Evolutionary conservation across 2,888 invertebrate species (phyloP), one percentile per base, ranked within the genome.

Genomic region (Hirtodrosophila cameraria): DNA sequence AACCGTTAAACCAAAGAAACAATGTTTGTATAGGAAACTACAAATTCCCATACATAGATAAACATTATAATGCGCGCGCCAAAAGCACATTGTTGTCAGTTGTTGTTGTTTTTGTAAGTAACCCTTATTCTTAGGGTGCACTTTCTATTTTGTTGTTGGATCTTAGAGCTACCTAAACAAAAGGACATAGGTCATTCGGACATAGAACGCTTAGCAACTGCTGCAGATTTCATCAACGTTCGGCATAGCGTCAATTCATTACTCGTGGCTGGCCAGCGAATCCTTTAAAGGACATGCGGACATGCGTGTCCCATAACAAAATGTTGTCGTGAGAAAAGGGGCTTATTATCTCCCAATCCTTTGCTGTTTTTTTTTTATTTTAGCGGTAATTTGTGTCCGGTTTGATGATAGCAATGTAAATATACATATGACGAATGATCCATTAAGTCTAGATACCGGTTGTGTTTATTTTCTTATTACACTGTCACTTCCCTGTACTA

Each of bases 281-380:
- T 80, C 78, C 70, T 60, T 62, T 74, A 79, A 42, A 59, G 69
- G 75, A 57, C 60, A 64, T 38, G 52, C 18, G 69, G 75, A 57
- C 60, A 64, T 38, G 52, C 18, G 27, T 30, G 35, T 35, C 41
- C 48, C 52, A 39, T 38, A 46, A 52, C 53, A 59, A 68, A 64
- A 43, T 38, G 61, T 52, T 61, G n/a, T 58, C 81, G 82, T 77
- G 82, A 77, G 77, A 77, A 77, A 81, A 67, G 54, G 54, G 57
- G 50, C 67, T 54, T 65, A 64, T 78, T 75, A 71, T 78, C 41
- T 55, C 57, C 63, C 61, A 81, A 75, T 75, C 68, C 75, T 39
- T 33, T 38, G 61, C 15, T 55, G 57, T 58, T 64, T 65, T 67
- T 65, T 69, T 64, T 58, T 64, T 65, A 64, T 65, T 69, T 64